Evolutionary conservation across 1,140 invertebrate species (phyloP).

Genomic region (Harlomillsia oculata): DNA sequence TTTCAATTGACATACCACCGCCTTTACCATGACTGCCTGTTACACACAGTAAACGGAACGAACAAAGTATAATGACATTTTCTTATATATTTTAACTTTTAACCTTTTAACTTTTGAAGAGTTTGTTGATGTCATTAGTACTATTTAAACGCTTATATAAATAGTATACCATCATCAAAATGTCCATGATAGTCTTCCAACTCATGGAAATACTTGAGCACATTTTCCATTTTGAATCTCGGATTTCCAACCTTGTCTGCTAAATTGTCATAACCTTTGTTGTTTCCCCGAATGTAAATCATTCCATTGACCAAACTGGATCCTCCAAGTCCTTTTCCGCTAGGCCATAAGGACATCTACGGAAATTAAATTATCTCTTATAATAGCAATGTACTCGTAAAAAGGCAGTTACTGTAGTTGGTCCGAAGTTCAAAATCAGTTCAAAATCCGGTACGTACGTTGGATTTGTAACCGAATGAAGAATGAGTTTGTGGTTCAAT

Average conservation of each 20-base stretch:
- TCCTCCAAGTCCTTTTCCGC: constrained; percentile 46
- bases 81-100: background rate
- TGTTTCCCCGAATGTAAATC: constrained; percentile 53
- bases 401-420: background rate
- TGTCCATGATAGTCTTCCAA: constrained; percentile 23
- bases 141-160: background rate
- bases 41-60: background rate
- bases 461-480: constrained; percentile 23
- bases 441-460: constrained; percentile 1
- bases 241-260: constrained; percentile 12
- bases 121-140: background rate
- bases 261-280: constrained; percentile 19
- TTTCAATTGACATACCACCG: background rate
- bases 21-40: background rate
- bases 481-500: constrained; percentile 45
- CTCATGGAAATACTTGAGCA: constrained; percentile 12
- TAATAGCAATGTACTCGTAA: background rate
- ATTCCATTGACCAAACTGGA: constrained; percentile 53
- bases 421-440: background rate
- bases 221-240: constrained; percentile 8
- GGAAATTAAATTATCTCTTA: background rate
- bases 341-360: constrained; percentile 36
- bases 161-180: constrained; percentile 13
- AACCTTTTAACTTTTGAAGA: background rate
- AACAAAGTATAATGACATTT: background rate